Conservation (phyloP, 2,797 vertebrate genomes). For the Dermochelys coriacea region DNA sequence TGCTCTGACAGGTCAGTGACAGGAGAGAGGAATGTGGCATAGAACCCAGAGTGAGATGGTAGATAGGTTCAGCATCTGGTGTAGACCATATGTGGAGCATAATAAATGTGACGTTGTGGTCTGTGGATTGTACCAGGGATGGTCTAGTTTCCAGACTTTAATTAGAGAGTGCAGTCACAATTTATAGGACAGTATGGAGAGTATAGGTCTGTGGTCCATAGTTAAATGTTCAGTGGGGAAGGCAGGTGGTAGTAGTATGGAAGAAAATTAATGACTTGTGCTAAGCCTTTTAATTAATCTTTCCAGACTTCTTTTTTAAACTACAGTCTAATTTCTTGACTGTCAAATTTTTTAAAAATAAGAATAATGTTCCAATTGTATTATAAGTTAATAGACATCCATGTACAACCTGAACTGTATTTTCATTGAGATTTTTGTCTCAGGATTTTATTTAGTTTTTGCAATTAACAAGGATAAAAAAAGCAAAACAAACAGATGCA, state of each 20-base stretch:
- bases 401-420: neutral
- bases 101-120: neutral
- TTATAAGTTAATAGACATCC: neutral
- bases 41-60: fast-evolving
- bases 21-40: neutral
- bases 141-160: neutral
- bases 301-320: neutral
- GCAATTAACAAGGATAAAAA: neutral
- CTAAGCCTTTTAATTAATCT: neutral
- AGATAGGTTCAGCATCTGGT: fast-evolving
- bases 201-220: neutral
- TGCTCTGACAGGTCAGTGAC: neutral
- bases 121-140: neutral
- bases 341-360: neutral
- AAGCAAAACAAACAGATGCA: constrained; percentile 26
- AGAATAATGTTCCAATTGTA: neutral
- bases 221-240: neutral
- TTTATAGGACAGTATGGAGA: neutral
- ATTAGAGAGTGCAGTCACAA: neutral
- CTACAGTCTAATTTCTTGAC: neutral
- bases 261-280: neutral
- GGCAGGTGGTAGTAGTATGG: fast-evolving
- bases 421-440: neutral
- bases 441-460: neutral
- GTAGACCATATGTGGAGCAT: fast-evolving